Evolutionary conservation across 2,797 vertebrate species (phyloP), one percentile per base, ranked within the genome.

Genomic region (Platalea minor): DNA sequence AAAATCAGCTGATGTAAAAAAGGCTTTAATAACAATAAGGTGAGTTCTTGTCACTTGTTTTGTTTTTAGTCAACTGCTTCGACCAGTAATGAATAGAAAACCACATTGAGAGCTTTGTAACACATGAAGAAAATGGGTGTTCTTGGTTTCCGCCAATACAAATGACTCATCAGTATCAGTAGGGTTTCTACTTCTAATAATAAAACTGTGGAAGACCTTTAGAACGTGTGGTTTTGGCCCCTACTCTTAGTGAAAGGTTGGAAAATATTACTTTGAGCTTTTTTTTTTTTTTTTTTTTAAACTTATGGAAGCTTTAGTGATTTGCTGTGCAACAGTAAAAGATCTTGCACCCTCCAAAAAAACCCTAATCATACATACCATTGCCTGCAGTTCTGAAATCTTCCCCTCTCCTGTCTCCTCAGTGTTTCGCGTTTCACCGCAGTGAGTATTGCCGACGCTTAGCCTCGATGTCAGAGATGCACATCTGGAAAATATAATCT

Each of bases 81-180:
- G 95, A 96, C 97, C 97, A 97, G 96, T 97, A 97, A 97, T 98
- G 97, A 98, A 98, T 97, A 97, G 97, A 96, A 97, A 97, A 97
- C 96, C 97, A 90, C 78, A 97, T 2, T 61, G 91, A 90, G 95
- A 96, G 91, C 96, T 95, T 95, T 97, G 89, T 91, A 97, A 92
- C 85, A 93, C 85, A 65, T 81, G 89, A 97, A 98, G 98, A 97
- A 98, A 97, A 98, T 98, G 97, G 97, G 97, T 98, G 97, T 98
- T 98, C 98, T 98, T 98, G 96, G 98, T 98, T 98, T 98, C 97
- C 94, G 97, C 98, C 75, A 97, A 98, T 98, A 98, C 89, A 89
- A 96, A 98, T 99, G 98, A 99, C 97, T 99, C 98, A 99, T 98
- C 97, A 97, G 97, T 98, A 98, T 98, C 98, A 98, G 98, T 96